Conservation (phyloP, 2,113 vertebrate genomes). For the Platanista minor region DNA sequence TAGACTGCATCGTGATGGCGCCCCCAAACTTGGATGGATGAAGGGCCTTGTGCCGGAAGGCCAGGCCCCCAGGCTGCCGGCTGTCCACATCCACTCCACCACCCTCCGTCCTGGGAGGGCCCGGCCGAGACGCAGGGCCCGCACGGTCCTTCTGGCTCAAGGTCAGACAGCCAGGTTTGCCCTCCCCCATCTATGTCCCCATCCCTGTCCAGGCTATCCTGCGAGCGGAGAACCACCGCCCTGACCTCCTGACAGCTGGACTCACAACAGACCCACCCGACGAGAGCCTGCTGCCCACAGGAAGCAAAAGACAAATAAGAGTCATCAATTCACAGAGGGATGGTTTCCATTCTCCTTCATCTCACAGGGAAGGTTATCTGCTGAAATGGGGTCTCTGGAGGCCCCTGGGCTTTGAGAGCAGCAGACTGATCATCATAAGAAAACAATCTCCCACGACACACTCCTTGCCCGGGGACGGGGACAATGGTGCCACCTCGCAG, state of each 20-base stretch:
- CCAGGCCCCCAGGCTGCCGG: too few species aligned
- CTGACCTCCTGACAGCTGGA: rapidly evolving
- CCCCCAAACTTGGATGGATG: too few species aligned
- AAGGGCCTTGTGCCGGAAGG: not conserved
- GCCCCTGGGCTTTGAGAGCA: not conserved
- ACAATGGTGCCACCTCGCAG: too few species aligned
- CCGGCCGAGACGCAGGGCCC: too few species aligned
- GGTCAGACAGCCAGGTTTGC: too few species aligned
- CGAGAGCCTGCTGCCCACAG: not conserved
- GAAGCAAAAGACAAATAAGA: not conserved
- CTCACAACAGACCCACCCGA: too few species aligned
- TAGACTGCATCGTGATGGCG: rapidly evolving
- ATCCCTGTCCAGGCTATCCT: not conserved
- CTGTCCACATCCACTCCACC: too few species aligned
- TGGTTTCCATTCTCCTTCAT: not conserved
- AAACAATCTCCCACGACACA: too few species aligned
- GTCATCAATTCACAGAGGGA: rapidly evolving
- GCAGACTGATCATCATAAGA: not conserved
- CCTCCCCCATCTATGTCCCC: not conserved
- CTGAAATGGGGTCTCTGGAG: not conserved
- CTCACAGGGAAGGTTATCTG: not conserved
- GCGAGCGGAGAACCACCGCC: not conserved
- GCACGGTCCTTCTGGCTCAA: not conserved
- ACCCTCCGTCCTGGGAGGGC: too few species aligned
- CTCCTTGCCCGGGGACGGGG: too few species aligned